phyloP scores from a whole-genome alignment of 2,113 vertebrate genomes.

The Dipodomys stephensi region DNA sequence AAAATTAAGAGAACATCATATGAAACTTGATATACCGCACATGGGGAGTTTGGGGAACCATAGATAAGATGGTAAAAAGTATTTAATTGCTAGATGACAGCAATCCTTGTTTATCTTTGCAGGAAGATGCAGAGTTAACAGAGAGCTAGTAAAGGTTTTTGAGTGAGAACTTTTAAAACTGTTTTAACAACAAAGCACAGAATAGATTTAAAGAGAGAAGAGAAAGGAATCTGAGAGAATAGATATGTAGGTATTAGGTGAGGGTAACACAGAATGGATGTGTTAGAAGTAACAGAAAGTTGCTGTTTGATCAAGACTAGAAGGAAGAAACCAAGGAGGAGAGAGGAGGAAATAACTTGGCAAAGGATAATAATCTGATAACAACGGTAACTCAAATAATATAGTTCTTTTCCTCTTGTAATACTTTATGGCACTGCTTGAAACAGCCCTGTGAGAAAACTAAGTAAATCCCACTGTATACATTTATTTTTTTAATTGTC shows the following conservation, averaged over 20 bases:
- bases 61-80: neutral
- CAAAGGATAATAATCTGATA: neutral
- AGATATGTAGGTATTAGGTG: neutral
- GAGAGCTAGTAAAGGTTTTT: neutral
- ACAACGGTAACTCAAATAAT: neutral
- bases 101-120: neutral
- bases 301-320: neutral
- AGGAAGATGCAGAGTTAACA: neutral
- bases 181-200: neutral
- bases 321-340: neutral
- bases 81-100: neutral
- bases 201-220: neutral
- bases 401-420: neutral
- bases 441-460: neutral
- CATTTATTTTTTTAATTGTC: neutral
- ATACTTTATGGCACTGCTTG: neutral
- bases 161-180: neutral
- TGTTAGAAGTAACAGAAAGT: neutral
- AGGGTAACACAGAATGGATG: neutral
- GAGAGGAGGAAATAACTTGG: neutral
- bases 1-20: neutral
- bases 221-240: too few species aligned
- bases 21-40: too few species aligned
- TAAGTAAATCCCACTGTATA: neutral
- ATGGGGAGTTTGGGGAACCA: neutral